These are phyloP conservation scores for Gallinago undulata DNA, from an alignment of 2,113 vertebrate genomes.

Conservation along the genomic window DNA sequence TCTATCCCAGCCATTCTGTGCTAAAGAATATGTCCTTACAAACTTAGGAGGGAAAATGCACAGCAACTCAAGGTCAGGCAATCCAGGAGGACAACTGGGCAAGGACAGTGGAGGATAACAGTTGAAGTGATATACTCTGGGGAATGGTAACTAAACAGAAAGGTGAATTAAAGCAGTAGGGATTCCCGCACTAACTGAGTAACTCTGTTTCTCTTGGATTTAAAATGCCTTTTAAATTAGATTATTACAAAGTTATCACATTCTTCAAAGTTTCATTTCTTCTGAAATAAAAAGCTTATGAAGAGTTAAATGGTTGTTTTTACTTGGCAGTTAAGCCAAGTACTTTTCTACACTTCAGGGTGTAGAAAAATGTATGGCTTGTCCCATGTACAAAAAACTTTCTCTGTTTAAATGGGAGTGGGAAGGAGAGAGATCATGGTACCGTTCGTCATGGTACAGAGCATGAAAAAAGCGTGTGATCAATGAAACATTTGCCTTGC, in stretches of 20 bases:
- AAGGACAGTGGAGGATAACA: neutral
- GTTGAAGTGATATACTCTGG: neutral
- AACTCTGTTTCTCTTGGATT: neutral
- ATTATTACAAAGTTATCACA: neutral
- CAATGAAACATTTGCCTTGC: neutral
- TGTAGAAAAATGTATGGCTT: neutral
- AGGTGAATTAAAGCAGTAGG: neutral
- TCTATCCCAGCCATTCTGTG: neutral
- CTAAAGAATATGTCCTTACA: neutral
- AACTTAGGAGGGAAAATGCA: neutral
- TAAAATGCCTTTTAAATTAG: neutral
- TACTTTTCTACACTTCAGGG: neutral
- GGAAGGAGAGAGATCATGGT: neutral
- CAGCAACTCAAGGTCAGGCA: neutral
- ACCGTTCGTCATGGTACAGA: neutral
- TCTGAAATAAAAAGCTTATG: neutral
- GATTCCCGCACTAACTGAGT: neutral
- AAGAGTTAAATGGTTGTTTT: neutral
- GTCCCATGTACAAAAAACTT: neutral
- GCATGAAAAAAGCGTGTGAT: neutral
- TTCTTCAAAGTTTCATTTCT: neutral
- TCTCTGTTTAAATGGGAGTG: neutral
- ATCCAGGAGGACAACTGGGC: neutral
- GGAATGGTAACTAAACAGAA: neutral
- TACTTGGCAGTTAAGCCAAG: neutral